Evolutionary conservation across 2,888 invertebrate species (phyloP).

Genomic region (Drosophila borborema): DNA sequence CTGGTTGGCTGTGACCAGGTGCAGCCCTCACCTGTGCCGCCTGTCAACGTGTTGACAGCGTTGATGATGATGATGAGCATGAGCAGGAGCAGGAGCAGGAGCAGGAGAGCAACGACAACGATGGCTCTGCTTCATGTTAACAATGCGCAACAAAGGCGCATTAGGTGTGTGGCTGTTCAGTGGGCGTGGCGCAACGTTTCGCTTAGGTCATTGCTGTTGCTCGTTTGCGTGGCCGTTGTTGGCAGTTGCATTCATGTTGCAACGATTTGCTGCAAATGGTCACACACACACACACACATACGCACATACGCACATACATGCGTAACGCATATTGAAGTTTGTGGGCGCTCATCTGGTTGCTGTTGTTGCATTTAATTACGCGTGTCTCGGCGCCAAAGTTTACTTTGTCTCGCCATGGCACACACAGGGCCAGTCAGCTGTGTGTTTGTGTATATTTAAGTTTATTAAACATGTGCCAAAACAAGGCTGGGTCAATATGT

Average conservation of each 20-base stretch:
- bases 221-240: conserved; percentile 55
- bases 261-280: conserved; percentile 74
- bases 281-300: conserved; percentile 12
- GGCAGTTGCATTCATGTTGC: conserved; percentile 65
- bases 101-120: conserved; percentile 37
- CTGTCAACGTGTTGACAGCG: conserved; percentile 73
- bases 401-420: conserved; percentile 67
- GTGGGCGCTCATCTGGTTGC: conserved; percentile 33
- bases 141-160: conserved; percentile 74
- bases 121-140: conserved; percentile 46
- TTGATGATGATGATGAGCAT: conserved; percentile 55
- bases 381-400: conserved; percentile 71
- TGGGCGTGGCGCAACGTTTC: conserved; percentile 15
- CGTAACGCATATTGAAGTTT: conserved; percentile 9
- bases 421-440: conserved; percentile 3
- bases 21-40: conserved; percentile 40
- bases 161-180: conserved; percentile 62
- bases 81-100: conserved; percentile 26
- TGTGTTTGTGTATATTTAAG: conserved; percentile 59
- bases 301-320: background rate
- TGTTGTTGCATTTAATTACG: conserved; percentile 77
- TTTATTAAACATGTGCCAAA: conserved; percentile 68
- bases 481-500: background rate
- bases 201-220: conserved; percentile 37
- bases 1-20: conserved; percentile 12